phyloP scores from a whole-genome alignment of 2,113 vertebrate species.

The Dasyurus viverrinus region DNA sequence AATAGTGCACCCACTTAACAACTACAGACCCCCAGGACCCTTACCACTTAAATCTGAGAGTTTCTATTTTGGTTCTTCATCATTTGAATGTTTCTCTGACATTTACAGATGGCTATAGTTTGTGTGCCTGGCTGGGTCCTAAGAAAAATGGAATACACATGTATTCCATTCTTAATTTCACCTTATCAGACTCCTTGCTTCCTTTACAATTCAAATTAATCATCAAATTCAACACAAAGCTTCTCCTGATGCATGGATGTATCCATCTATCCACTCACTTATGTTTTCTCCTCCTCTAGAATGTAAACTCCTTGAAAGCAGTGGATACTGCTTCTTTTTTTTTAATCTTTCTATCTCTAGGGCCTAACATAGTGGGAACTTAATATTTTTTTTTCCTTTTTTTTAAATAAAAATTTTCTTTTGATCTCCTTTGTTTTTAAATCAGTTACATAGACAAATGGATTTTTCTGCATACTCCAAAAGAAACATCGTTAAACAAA shows the following conservation, averaged over 20 bases:
- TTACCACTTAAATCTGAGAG: neutral
- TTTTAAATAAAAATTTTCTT: neutral
- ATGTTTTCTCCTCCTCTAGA: too few species aligned
- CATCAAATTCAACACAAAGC: neutral
- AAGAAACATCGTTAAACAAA: neutral
- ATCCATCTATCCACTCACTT: neutral
- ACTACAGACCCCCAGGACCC: neutral
- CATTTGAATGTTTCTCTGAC: constrained; percentile 35
- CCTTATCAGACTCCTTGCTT: neutral
- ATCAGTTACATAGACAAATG: neutral
- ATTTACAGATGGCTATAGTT: constrained; percentile 55
- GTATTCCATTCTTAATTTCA: neutral
- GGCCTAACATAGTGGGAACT: neutral
- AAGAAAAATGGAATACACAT: constrained; percentile 58
- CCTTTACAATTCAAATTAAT: neutral
- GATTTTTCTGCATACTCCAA: neutral
- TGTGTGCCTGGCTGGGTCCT: constrained; percentile 62
- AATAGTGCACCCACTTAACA: neutral
- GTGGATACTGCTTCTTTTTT: neutral
- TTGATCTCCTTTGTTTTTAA: neutral
- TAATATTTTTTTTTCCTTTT: neutral
- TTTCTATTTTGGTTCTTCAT: constrained; percentile 37
- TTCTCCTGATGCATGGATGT: neutral
- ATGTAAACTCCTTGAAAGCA: too few species aligned
- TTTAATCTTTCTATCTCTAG: neutral